phyloP scores from a whole-genome alignment of 2,113 vertebrate species.

The Notothenia coriiceps region DNA sequence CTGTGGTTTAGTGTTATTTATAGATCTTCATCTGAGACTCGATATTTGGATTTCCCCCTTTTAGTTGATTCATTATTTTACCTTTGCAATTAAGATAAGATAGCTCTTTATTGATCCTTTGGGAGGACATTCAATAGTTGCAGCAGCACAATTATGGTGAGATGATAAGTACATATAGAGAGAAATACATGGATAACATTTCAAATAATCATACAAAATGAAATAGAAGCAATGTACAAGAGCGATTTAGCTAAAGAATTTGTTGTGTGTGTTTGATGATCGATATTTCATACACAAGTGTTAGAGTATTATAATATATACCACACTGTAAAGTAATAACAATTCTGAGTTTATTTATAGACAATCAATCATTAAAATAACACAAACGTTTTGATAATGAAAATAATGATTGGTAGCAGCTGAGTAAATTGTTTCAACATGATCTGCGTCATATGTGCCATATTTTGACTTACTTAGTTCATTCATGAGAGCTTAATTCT shows the following conservation, averaged over 20 bases:
- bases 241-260: neutral
- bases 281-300: too few relatives aligned
- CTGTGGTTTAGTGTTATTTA: neutral
- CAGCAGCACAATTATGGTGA: neutral
- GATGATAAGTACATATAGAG: neutral
- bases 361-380: neutral
- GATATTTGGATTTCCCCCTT: neutral
- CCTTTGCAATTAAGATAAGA: neutral
- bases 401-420: neutral
- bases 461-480: neutral
- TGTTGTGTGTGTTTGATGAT: neutral
- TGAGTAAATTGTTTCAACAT: neutral
- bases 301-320: neutral
- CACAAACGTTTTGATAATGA: too few relatives aligned
- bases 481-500: conserved; percentile 11
- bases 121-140: neutral
- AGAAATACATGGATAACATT: neutral
- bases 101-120: neutral
- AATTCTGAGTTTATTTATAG: too few relatives aligned
- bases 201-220: neutral
- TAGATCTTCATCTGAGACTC: neutral
- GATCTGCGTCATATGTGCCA: too few relatives aligned
- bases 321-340: too few relatives aligned
- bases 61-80: conserved; percentile 6
- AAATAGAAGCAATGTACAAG: neutral